phyloP scores from a whole-genome alignment of 2,797 vertebrate species.

The Periparus ater region DNA sequence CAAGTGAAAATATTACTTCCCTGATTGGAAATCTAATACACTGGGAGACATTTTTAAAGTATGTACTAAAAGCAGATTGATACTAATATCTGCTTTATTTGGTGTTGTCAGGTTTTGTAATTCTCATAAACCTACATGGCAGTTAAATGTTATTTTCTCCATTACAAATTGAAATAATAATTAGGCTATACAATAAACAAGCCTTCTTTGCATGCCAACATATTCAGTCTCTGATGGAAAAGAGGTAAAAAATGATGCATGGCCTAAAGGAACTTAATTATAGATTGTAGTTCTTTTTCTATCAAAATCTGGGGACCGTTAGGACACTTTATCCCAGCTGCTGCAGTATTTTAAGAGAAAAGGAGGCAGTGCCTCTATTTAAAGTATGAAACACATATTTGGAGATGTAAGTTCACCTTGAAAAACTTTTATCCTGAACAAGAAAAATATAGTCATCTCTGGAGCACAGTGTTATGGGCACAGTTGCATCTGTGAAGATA shows the following conservation, averaged over 20 bases:
- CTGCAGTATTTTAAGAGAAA: not conserved
- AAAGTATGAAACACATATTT: not conserved
- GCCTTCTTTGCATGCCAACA: not conserved
- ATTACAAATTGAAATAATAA: not conserved
- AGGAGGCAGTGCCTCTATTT: not conserved
- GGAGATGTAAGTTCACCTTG: not conserved
- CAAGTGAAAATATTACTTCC: conserved; percentile 46
- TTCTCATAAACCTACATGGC: not conserved
- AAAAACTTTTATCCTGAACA: not conserved
- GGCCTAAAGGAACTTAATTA: not conserved
- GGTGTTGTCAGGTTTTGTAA: not conserved
- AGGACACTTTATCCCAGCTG: not conserved
- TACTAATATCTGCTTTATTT: not conserved
- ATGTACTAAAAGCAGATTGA: not conserved
- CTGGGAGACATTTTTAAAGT: not conserved
- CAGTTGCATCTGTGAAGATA: not conserved
- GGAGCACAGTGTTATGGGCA: not conserved
- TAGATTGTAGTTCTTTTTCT: not conserved
- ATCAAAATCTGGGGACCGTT: not conserved
- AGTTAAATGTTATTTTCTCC: not conserved
- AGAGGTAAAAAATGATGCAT: not conserved
- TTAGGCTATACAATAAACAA: not conserved
- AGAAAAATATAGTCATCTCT: not conserved
- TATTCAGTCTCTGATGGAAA: not conserved
- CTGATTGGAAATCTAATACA: not conserved